Conservation (phyloP, 2,797 vertebrate species). For the Gymnodraco acuticeps region DNA sequence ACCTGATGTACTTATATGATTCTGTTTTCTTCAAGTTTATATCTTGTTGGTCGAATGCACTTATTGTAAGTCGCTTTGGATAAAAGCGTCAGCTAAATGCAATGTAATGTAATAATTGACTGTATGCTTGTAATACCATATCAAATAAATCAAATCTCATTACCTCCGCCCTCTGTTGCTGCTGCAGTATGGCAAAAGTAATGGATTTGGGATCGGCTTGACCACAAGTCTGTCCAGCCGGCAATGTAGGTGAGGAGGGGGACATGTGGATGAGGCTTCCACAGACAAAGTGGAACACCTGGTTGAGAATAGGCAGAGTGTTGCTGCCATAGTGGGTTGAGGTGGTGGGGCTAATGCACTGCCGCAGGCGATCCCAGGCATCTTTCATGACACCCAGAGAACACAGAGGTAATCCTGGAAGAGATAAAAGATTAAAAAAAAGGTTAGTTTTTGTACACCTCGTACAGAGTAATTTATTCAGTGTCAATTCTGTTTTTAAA, state of each 20-base stretch:
- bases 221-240: conserved; percentile 68
- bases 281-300: conserved; percentile 86
- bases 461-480: background rate
- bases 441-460: background rate
- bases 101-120: background rate
- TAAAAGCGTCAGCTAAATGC: no score
- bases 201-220: conserved; percentile 85
- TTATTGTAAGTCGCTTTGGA: no score
- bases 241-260: conserved; percentile 46
- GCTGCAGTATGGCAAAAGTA: conserved; percentile 84
- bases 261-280: conserved; percentile 72
- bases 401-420: conserved; percentile 84
- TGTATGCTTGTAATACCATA: background rate
- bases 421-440: conserved; percentile 7
- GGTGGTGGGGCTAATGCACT: conserved; percentile 85
- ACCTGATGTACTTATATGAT: no score
- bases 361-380: conserved; percentile 87
- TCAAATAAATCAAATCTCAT: background rate
- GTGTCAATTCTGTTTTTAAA: background rate
- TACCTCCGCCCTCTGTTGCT: conserved; percentile 88
- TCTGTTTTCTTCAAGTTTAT: no score
- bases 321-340: conserved; percentile 60
- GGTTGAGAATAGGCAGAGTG: conserved; percentile 81
- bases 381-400: conserved; percentile 89
- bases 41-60: no score